Conservation (phyloP, 2,888 invertebrate species). For the Beris morrisii region DNA sequence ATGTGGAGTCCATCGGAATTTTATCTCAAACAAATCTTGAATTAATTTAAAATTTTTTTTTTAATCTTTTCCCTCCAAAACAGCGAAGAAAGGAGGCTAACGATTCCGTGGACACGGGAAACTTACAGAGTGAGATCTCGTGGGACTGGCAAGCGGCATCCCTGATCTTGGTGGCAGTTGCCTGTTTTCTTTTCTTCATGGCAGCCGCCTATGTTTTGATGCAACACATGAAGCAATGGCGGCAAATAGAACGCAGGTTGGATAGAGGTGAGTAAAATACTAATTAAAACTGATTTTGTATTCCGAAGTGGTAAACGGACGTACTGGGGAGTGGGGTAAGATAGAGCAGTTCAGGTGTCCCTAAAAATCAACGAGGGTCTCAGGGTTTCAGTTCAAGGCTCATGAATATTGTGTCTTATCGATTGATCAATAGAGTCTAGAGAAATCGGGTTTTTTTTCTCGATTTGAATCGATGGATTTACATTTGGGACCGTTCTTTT, state of each 20-base stretch:
- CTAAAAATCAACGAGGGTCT: too few species aligned
- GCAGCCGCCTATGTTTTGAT: slow-evolving; percentile 75
- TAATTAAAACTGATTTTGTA: slow-evolving; percentile 18
- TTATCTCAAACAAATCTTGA: slow-evolving; percentile 5
- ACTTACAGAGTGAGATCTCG: slow-evolving; percentile 2
- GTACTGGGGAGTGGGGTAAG: too few species aligned
- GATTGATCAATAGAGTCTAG: too few species aligned
- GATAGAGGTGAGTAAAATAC: slow-evolving; percentile 67
- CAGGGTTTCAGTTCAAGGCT: too few species aligned
- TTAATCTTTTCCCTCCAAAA: slow-evolving; percentile 7
- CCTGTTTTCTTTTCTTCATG: slow-evolving; percentile 78
- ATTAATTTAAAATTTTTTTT: slow-evolving; percentile 16
- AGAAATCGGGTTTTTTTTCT: too few species aligned
- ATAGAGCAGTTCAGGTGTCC: too few species aligned
- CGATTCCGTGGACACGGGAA: slow-evolving; percentile 7
- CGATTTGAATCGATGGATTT: too few species aligned
- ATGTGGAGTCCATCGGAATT: neutral
- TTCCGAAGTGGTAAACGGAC: neutral
- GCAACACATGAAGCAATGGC: slow-evolving; percentile 79
- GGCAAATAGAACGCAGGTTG: slow-evolving; percentile 73
- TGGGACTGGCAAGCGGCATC: slow-evolving; percentile 78
- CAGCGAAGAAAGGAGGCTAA: slow-evolving; percentile 52
- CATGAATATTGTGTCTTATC: too few species aligned
- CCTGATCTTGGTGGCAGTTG: slow-evolving; percentile 71
- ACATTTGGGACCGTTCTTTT: too few species aligned